These are phyloP conservation scores for Forbesichthys agassizii DNA, from an alignment of 2,113 vertebrate species.

Conservation along the genomic window DNA sequence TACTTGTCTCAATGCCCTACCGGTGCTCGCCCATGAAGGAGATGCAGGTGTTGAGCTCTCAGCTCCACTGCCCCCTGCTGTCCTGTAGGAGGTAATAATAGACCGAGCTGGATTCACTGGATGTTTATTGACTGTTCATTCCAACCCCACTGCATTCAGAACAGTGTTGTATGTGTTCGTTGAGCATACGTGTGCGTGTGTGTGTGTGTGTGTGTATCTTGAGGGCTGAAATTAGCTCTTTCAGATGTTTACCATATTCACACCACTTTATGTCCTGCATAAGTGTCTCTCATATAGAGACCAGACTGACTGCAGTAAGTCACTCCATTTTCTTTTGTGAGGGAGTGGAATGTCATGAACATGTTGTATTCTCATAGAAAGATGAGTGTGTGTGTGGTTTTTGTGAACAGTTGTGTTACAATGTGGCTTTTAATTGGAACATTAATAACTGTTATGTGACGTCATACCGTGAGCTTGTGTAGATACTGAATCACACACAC, in stretches of 20 bases:
- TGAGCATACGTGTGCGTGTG: not conserved
- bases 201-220: not conserved
- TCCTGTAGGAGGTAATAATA: slow-evolving; percentile 45
- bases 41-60: slow-evolving; percentile 30
- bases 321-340: slow-evolving; percentile 11
- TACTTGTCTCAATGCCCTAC: too few species aligned
- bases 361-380: slow-evolving; percentile 5
- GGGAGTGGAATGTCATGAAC: slow-evolving; percentile 7
- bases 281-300: slow-evolving; percentile 9
- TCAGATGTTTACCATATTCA: slow-evolving; percentile 33
- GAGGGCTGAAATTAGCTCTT: not conserved
- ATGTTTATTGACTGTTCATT: slow-evolving; percentile 17
- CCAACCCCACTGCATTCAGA: not conserved
- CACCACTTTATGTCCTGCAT: slow-evolving; percentile 3
- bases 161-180: not conserved
- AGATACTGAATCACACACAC: not conserved
- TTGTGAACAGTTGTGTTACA: not conserved
- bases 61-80: slow-evolving; percentile 40
- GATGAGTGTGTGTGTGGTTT: slow-evolving; percentile 2
- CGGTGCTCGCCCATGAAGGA: not conserved
- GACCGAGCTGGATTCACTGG: slow-evolving; percentile 31
- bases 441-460: slow-evolving; percentile 9
- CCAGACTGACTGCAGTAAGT: slow-evolving; percentile 3
- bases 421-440: slow-evolving; percentile 22
- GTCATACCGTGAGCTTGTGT: not conserved